Percentiles rank a stretch among this genome's conserved stretches.
Conservation (phyloP, 2,113 vertebrate genomes). For the Sturnira hondurensis region DNA sequence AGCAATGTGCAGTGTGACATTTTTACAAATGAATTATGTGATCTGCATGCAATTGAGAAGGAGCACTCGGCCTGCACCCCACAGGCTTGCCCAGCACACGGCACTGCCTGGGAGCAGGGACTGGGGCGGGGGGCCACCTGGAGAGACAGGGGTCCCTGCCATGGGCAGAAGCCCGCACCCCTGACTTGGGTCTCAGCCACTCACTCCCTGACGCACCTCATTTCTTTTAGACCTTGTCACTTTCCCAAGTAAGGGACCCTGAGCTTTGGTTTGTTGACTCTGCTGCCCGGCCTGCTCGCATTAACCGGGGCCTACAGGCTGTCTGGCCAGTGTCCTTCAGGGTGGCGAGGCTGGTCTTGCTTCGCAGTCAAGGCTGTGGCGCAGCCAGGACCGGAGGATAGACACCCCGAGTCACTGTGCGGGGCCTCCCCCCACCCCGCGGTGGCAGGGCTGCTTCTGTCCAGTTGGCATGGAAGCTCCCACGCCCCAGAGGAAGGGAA, state of each 20-base stretch:
- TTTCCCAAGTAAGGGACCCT: not conserved
- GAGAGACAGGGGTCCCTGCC: no score
- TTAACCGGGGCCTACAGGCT: not conserved
- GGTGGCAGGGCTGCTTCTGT: not conserved
- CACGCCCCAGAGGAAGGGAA: not conserved
- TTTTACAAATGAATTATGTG: not conserved
- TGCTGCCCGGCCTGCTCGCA: not conserved
- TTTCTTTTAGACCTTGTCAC: not conserved
- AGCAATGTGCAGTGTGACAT: rapidly evolving
- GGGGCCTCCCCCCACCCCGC: not conserved
- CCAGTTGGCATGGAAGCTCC: not conserved
- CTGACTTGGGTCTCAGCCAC: not conserved
- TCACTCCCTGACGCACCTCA: not conserved
- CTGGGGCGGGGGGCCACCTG: not conserved
- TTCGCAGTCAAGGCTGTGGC: not conserved
- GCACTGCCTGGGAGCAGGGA: not conserved
- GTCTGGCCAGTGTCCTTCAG: not conserved
- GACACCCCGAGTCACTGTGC: not conserved
- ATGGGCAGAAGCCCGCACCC: not conserved
- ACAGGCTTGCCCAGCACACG: no score
- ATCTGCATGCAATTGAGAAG: not conserved
- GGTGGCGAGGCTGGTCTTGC: not conserved
- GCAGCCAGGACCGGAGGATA: not conserved
- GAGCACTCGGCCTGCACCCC: not conserved
- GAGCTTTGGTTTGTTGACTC: not conserved